Evolutionary conservation across 2,797 vertebrate species (phyloP).

Genomic region (Psittacula echo): DNA sequence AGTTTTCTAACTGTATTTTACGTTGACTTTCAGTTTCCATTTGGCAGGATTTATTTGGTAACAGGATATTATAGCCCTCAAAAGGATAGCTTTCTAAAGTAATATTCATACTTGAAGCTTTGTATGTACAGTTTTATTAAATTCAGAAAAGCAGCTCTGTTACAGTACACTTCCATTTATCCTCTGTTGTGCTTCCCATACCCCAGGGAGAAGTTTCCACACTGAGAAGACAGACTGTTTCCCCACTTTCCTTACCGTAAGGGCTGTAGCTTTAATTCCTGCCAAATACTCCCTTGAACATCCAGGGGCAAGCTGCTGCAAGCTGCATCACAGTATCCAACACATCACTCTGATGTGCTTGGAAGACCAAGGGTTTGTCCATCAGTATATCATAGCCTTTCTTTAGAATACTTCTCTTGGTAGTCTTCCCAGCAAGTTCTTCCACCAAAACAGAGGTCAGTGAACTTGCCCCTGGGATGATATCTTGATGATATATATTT

Average conservation of each 20-base stretch:
- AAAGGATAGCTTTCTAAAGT: neutral
- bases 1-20: neutral
- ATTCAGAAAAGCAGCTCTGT: neutral
- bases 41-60: neutral
- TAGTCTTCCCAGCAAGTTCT: neutral
- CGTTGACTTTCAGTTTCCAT: neutral
- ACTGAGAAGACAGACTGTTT: neutral
- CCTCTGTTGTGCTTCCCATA: neutral
- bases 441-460: neutral
- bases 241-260: neutral
- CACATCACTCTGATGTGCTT: neutral
- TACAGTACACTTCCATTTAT: neutral
- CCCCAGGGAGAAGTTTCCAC: neutral
- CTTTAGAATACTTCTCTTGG: neutral
- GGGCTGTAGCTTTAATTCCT: neutral
- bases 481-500: neutral
- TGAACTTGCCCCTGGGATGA: neutral
- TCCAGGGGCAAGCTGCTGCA: neutral
- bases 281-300: neutral
- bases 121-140: neutral
- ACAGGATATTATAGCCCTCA: slow-evolving; percentile 9
- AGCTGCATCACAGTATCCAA: neutral
- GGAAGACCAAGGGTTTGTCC: neutral
- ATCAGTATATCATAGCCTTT: neutral
- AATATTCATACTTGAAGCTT: neutral